A percentile compares a stretch with the other conserved stretches of the same genome.
Conservation (phyloP, 2,888 invertebrate genomes). For the Prenolepis imparis region DNA sequence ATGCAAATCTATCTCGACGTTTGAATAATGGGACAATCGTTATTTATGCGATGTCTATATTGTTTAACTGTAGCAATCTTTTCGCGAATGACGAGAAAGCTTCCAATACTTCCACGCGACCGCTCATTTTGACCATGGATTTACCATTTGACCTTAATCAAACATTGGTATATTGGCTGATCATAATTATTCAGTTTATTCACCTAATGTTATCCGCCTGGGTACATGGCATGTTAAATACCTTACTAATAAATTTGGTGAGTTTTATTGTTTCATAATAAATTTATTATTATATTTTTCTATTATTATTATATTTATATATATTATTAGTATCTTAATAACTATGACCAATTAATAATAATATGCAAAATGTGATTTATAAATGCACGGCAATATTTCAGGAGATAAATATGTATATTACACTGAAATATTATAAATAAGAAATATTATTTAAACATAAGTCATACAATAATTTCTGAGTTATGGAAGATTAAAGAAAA, state of each 20-base stretch:
- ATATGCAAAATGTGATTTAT: not conserved
- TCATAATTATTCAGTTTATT: constrained; percentile 29
- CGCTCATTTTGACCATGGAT: constrained; percentile 12
- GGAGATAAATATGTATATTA: not conserved
- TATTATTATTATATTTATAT: constrained; percentile 7
- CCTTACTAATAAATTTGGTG: constrained; percentile 37
- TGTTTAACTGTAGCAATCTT: not conserved
- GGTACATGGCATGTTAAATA: not conserved
- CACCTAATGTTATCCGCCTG: not conserved
- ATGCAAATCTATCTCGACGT: constrained; percentile 25
- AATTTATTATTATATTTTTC: constrained; percentile 12
- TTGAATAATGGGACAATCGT: not conserved
- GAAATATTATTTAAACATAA: not conserved
- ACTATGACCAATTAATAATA: not conserved
- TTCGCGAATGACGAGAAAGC: not conserved
- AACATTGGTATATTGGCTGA: not conserved
- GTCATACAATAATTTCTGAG: not conserved
- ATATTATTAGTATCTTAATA: not conserved
- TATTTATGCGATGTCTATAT: constrained; percentile 1
- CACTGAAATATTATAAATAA: not conserved
- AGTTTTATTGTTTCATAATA: not conserved
- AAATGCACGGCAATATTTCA: not conserved
- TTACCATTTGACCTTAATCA: not conserved
- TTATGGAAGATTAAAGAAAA: not conserved
- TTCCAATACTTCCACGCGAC: not conserved